A percentile compares a stretch with the other conserved stretches of the same genome.
Evolutionary conservation across 2,797 vertebrate species (phyloP).

Genomic region (Cryptoprocta ferox): DNA sequence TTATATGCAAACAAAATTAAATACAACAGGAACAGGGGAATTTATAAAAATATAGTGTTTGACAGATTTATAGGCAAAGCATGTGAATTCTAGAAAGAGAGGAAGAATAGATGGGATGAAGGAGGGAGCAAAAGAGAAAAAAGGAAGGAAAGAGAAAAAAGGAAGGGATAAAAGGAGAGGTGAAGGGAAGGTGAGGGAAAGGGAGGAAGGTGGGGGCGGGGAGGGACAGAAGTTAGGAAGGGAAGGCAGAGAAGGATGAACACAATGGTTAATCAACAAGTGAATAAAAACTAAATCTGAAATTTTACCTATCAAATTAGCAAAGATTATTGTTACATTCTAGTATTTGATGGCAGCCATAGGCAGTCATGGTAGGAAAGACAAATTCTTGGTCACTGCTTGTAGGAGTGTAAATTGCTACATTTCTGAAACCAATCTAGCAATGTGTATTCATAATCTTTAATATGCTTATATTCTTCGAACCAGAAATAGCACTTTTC

Average conservation of each 20-base stretch:
- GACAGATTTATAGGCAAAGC: background rate
- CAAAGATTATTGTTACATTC: background rate
- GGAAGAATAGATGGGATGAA: background rate
- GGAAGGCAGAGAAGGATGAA: too few relatives aligned
- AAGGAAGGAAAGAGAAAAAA: too few relatives aligned
- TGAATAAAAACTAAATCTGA: background rate
- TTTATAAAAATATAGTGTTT: constrained; percentile 1
- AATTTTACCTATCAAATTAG: background rate
- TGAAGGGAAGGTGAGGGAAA: background rate
- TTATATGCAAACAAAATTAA: constrained; percentile 17
- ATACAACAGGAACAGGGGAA: background rate
- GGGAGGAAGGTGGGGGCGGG: rapidly evolving
- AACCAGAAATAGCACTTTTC: constrained; percentile 38
- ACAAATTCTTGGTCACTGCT: background rate
- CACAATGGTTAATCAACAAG: background rate
- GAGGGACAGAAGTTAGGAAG: background rate
- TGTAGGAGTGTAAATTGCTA: background rate
- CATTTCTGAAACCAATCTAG: background rate
- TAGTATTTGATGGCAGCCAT: background rate
- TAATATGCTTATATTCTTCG: background rate
- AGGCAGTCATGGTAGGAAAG: background rate
- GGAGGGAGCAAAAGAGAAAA: background rate
- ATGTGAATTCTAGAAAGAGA: background rate
- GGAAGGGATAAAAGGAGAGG: background rate
- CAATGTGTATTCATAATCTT: background rate